These are phyloP conservation scores for Torymus tubicola DNA, from an alignment of 2,888 invertebrate genomes.

Conservation along the genomic window DNA sequence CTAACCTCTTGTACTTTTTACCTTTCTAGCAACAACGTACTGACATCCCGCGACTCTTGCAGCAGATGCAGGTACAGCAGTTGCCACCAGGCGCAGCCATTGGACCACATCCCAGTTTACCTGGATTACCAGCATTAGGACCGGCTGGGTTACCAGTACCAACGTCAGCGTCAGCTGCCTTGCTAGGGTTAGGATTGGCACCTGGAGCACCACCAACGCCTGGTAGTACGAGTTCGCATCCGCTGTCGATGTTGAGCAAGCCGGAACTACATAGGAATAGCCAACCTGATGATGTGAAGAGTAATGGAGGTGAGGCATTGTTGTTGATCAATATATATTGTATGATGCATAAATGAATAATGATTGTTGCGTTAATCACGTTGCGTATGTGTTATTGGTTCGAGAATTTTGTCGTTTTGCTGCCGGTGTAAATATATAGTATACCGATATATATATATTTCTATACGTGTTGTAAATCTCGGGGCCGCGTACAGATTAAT, in stretches of 20 bases:
- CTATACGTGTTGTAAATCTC: no score
- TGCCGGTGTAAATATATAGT: no score
- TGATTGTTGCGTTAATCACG: no score
- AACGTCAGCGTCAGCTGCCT: slow-evolving; percentile 76
- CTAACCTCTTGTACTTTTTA: slow-evolving; percentile 23
- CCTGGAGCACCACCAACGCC: slow-evolving; percentile 79
- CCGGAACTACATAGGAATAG: slow-evolving; percentile 83
- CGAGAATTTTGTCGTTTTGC: no score
- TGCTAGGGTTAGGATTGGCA: slow-evolving; percentile 75
- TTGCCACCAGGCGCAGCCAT: slow-evolving; percentile 85
- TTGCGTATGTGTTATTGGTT: no score
- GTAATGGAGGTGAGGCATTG: slow-evolving; percentile 81
- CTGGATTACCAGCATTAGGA: slow-evolving; percentile 78
- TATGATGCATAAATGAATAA: not conserved
- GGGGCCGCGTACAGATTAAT: no score
- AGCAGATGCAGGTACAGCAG: slow-evolving; percentile 96
- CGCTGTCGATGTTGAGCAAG: slow-evolving; percentile 86
- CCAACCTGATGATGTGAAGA: slow-evolving; percentile 85
- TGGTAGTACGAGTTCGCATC: slow-evolving; percentile 83
- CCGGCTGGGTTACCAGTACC: slow-evolving; percentile 76
- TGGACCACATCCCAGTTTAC: slow-evolving; percentile 82
- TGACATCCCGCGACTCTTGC: slow-evolving; percentile 88
- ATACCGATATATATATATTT: no score
- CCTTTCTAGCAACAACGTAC: slow-evolving; percentile 87
- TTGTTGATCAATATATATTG: no score